phyloP scores from a whole-genome alignment of 2,797 vertebrate genomes.

The Lagodon rhomboides region DNA sequence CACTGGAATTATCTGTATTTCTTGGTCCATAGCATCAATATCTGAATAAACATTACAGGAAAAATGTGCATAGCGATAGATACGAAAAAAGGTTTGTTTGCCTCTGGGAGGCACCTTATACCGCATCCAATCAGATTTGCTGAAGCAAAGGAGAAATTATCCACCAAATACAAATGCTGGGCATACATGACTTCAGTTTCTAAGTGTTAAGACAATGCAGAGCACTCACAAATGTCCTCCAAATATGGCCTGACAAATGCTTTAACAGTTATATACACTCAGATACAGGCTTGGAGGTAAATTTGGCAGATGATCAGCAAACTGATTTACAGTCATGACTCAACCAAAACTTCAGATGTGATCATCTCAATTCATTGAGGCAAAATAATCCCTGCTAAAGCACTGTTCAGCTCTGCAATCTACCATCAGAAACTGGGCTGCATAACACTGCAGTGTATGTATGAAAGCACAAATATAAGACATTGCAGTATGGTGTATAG shows the following conservation, averaged over 20 bases:
- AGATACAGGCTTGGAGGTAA: not conserved
- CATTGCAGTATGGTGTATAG: not conserved
- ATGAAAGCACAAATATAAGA: slow-evolving; percentile 4
- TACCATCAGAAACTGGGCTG: slow-evolving; percentile 6
- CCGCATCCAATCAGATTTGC: not conserved
- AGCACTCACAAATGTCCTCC: not conserved
- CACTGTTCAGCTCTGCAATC: slow-evolving; percentile 2
- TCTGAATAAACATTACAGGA: not conserved
- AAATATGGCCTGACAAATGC: not conserved
- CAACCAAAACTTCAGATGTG: slow-evolving; percentile 2
- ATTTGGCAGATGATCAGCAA: slow-evolving; percentile 11
- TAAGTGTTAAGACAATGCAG: not conserved
- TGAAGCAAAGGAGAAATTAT: not conserved
- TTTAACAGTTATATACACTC: not conserved
- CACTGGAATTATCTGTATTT: not conserved
- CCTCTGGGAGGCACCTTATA: not conserved
- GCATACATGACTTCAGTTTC: not conserved
- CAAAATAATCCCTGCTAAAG: slow-evolving; percentile 21
- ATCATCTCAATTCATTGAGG: slow-evolving; percentile 18
- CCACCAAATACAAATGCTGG: not conserved
- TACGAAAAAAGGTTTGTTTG: not conserved
- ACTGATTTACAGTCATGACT: slow-evolving; percentile 7
- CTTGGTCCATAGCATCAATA: not conserved
- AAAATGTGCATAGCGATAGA: not conserved
- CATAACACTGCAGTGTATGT: slow-evolving; percentile 1